Conservation (phyloP, 2,113 vertebrate genomes). For the Chaenogobius annularis region DNA sequence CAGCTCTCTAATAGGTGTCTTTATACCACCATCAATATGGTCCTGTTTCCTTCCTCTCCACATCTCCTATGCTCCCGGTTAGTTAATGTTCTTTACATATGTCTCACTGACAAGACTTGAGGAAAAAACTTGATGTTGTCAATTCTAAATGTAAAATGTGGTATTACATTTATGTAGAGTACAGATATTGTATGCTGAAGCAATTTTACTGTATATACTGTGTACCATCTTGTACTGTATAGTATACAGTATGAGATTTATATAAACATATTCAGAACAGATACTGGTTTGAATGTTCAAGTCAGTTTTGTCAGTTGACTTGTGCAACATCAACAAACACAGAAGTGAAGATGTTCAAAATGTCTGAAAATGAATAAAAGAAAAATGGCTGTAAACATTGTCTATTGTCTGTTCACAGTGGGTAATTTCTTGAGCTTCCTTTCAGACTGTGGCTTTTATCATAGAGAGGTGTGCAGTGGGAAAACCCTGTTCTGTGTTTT, state of each 20-base stretch:
- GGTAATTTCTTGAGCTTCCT: conserved; percentile 53
- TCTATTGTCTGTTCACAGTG: conserved; percentile 52
- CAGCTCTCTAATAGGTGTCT: conserved; percentile 69
- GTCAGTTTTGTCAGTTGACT: not conserved
- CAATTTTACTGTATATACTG: not conserved
- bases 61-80: conserved; percentile 56
- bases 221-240: too few relatives aligned
- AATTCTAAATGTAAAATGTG: too few relatives aligned
- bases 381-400: conserved; percentile 6
- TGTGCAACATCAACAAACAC: not conserved
- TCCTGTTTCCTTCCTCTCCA: conserved; percentile 72
- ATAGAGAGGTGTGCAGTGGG: conserved; percentile 53
- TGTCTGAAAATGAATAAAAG: not conserved
- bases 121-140: too few relatives aligned
- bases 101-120: too few relatives aligned
- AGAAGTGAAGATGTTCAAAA: not conserved
- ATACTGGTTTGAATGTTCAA: not conserved
- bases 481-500: conserved; percentile 50
- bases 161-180: not conserved
- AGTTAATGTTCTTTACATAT: conserved; percentile 25
- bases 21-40: conserved; percentile 54
- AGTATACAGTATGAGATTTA: too few relatives aligned
- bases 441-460: conserved; percentile 60
- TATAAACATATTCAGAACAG: not conserved
- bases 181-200: not conserved